Conservation (phyloP, 2,888 invertebrate genomes). For the Isotomurus palustris region DNA sequence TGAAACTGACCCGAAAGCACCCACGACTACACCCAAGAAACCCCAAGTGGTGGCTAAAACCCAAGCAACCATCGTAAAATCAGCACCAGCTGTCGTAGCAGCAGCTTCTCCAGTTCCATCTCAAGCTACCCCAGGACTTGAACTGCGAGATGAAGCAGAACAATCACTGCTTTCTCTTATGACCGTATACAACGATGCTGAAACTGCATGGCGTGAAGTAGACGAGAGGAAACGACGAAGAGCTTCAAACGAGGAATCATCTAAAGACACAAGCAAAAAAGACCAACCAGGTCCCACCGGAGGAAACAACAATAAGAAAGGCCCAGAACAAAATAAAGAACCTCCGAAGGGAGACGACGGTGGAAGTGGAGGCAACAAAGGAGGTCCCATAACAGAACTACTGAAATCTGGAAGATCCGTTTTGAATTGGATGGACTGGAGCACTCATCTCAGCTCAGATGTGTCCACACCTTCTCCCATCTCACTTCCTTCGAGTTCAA, state of each 20-base stretch:
- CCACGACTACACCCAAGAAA: not conserved
- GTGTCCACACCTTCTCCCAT: conserved; percentile 20
- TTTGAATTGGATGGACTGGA: conserved; percentile 38
- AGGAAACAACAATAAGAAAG: not conserved
- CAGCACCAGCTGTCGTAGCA: no score
- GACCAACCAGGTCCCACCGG: conserved; percentile 10
- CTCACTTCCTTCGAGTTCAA: conserved; percentile 16
- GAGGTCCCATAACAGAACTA: conserved; percentile 37
- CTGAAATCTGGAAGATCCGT: conserved; percentile 30
- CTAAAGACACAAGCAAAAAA: conserved; percentile 11
- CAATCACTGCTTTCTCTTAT: conserved; percentile 29
- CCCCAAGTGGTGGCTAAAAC: not conserved
- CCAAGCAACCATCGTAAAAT: not conserved
- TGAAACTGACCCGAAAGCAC: not conserved
- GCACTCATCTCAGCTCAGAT: conserved; percentile 32
- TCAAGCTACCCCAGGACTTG: no score
- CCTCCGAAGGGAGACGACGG: conserved; percentile 22
- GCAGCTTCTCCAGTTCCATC: not conserved
- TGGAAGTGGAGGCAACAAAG: conserved; percentile 18
- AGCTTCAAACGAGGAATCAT: conserved; percentile 3
- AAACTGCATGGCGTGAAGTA: conserved; percentile 26
- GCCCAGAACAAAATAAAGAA: conserved; percentile 4
- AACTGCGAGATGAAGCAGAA: not conserved
- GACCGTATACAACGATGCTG: conserved; percentile 26
- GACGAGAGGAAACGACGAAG: conserved; percentile 18